Conservation (phyloP, 35 echinoderm and acorn worm genomes). For the Heliocidaris erythrogramma region DNA sequence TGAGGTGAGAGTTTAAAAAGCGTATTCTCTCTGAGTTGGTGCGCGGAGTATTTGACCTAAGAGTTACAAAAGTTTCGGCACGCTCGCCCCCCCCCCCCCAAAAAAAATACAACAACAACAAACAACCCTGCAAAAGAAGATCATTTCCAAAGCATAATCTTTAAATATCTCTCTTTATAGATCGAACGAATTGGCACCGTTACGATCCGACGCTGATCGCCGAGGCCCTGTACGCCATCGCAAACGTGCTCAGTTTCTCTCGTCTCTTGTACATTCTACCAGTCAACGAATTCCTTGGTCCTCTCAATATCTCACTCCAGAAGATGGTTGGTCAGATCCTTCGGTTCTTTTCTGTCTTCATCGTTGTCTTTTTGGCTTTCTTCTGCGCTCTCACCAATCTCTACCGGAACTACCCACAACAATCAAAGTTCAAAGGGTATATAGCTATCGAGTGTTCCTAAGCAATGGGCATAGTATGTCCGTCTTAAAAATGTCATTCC, state of each 20-base stretch:
- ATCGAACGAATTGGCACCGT: conserved; percentile 62
- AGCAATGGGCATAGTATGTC: no score
- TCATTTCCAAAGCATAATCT: no score
- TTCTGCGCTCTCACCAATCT: conserved; percentile 93
- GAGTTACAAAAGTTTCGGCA: no score
- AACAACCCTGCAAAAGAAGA: no score
- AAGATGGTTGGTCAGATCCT: conserved; percentile 90
- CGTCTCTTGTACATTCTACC: conserved; percentile 85
- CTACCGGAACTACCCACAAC: conserved; percentile 70
- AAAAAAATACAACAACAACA: no score
- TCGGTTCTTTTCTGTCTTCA: conserved; percentile 80
- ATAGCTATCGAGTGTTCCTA: neutral
- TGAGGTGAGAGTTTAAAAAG: no score
- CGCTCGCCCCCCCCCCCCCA: no score
- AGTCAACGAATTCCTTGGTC: conserved; percentile 92
- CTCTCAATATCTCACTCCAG: conserved; percentile 88
- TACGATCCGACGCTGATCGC: conserved; percentile 75
- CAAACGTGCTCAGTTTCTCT: conserved; percentile 90
- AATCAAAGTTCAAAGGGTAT: conserved; percentile 66
- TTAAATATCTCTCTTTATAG: conserved; percentile 40
- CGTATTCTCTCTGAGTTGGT: no score
- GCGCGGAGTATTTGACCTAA: no score
- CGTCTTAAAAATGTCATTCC: no score
- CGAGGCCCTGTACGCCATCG: conserved; percentile 78
- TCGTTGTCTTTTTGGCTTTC: conserved; percentile 88